Evolutionary conservation across 2,797 vertebrate species (phyloP).

Genomic region (Podargus strigoides): DNA sequence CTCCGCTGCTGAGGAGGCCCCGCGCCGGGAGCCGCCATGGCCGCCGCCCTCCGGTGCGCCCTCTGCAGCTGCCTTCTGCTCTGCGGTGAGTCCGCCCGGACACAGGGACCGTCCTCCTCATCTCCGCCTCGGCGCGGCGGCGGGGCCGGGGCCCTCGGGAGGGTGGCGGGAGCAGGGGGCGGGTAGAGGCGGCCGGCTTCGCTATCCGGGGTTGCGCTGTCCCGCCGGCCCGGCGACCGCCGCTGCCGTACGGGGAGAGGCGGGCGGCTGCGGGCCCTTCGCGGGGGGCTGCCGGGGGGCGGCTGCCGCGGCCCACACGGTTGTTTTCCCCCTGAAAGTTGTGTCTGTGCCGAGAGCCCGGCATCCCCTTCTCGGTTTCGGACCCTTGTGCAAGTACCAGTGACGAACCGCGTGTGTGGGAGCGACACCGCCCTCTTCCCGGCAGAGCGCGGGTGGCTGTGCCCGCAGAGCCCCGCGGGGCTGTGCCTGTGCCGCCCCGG

Average conservation of each 20-base stretch:
- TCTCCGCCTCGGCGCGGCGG: not conserved
- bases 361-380: not conserved
- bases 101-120: too few species aligned
- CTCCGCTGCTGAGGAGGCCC: not conserved
- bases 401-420: not conserved
- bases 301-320: not conserved
- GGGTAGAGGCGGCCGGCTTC: not conserved
- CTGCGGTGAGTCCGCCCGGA: not conserved
- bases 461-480: too few species aligned
- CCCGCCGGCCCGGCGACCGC: too few species aligned
- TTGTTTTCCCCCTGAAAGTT: not conserved
- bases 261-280: not conserved
- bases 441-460: not conserved
- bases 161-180: not conserved
- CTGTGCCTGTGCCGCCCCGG: too few species aligned
- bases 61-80: not conserved
- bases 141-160: not conserved
- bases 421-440: too few species aligned
- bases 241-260: not conserved
- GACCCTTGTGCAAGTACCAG: fast-evolving
- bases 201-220: not conserved
- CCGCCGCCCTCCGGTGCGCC: not conserved
- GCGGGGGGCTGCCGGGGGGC: not conserved
- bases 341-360: fast-evolving
- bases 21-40: not conserved